Conservation (phyloP, 2,797 vertebrate species). For the Phoxinus dragarum region DNA sequence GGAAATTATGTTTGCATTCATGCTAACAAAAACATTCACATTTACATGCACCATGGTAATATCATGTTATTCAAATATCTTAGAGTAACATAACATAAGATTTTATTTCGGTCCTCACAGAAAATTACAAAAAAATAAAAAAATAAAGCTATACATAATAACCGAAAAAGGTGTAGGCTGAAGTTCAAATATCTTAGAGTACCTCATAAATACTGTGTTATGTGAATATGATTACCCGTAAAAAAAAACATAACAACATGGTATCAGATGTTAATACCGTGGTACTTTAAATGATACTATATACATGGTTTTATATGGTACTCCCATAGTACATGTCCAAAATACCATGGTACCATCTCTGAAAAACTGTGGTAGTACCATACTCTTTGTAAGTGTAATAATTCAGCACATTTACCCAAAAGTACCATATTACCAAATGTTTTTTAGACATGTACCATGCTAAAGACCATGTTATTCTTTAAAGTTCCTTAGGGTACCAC, state of each 20-base stretch:
- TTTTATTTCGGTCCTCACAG: too few relatives aligned
- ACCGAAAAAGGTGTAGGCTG: too few relatives aligned
- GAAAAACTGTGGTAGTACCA: not conserved
- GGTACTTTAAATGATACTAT: not conserved
- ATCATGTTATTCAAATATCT: not conserved
- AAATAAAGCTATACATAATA: too few relatives aligned
- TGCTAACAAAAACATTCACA: not conserved
- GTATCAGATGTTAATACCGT: not conserved
- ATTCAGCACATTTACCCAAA: not conserved
- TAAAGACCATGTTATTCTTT: not conserved
- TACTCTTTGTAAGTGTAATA: not conserved
- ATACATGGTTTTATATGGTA: not conserved
- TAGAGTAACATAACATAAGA: not conserved
- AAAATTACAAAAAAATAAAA: too few relatives aligned
- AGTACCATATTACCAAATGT: not conserved
- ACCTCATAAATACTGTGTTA: not conserved
- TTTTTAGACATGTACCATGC: not conserved
- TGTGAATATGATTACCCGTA: not conserved
- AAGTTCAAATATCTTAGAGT: not conserved
- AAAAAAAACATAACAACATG: not conserved
- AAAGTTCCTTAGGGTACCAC: not conserved
- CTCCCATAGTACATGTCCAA: not conserved
- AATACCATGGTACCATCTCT: not conserved
- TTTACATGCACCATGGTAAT: not conserved
- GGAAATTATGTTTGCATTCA: not conserved